A percentile compares a stretch with the other conserved stretches of the same genome.
phyloP scores from a whole-genome alignment of 2,888 invertebrate species.

The Crepidodera aurea region DNA sequence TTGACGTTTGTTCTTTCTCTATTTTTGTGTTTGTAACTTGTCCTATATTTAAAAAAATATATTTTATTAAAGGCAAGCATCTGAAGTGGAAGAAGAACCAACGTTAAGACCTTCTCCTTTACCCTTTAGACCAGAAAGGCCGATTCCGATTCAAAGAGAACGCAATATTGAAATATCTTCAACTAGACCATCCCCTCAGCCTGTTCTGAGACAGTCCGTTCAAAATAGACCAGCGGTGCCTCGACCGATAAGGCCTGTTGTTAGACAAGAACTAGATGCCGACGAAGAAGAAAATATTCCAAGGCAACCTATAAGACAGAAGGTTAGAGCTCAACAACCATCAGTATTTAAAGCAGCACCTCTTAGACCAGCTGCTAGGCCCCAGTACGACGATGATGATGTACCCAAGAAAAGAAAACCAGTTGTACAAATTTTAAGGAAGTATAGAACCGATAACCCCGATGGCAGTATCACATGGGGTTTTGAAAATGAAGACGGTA shows the following conservation, averaged over 20 bases:
- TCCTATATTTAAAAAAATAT: too few relatives aligned
- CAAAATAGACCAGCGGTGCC: conserved; percentile 32
- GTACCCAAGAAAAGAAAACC: conserved; percentile 59
- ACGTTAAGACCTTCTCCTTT: conserved; percentile 43
- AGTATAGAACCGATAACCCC: conserved; percentile 79
- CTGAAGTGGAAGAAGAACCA: conserved; percentile 32
- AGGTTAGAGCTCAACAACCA: conserved; percentile 41
- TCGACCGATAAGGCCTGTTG: conserved; percentile 37
- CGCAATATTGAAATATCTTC: conserved; percentile 45
- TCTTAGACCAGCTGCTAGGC: conserved; percentile 49
- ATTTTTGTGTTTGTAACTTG: too few relatives aligned
- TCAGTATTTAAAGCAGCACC: conserved; percentile 51
- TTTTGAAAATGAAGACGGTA: conserved; percentile 87
- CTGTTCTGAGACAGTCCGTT: conserved; percentile 1
- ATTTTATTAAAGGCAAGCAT: conserved; percentile 43
- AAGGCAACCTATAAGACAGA: conserved; percentile 43
- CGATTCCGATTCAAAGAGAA: conserved; percentile 54
- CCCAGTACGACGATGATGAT: conserved; percentile 55
- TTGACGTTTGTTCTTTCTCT: too few relatives aligned
- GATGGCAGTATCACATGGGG: conserved; percentile 89
- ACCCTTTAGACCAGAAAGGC: conserved; percentile 56
- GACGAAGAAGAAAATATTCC: conserved; percentile 41
- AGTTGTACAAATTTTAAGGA: conserved; percentile 60
- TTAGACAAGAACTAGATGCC: conserved; percentile 49
- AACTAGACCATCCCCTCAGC: conserved; percentile 34